Evolutionary conservation across 2,888 invertebrate species (phyloP).

Genomic region (Ganaspis brasiliensis): DNA sequence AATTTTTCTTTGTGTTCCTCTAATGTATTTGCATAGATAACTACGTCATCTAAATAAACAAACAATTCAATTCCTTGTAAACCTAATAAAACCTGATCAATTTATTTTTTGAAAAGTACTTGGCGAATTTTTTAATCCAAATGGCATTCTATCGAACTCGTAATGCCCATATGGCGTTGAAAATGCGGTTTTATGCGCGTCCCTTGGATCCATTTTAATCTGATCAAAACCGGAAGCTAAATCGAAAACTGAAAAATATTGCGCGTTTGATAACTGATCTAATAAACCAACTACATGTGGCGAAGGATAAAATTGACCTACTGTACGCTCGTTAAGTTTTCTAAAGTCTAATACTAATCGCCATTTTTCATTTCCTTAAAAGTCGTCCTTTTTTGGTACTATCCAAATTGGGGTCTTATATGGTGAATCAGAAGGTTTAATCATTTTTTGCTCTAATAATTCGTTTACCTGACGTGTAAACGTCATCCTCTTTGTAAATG

Average conservation of each 20-base stretch:
- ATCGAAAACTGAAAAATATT: constrained; percentile 55
- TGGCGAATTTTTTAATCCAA: constrained; percentile 59
- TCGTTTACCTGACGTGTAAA: too few species aligned
- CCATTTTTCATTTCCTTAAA: constrained; percentile 33
- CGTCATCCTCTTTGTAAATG: too few species aligned
- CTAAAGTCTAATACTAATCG: constrained; percentile 35
- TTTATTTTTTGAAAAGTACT: not conserved
- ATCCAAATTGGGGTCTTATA: constrained; percentile 32
- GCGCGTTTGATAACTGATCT: not conserved
- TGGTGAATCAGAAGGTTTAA: constrained; percentile 24
- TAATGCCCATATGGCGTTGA: constrained; percentile 60
- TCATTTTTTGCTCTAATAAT: too few species aligned
- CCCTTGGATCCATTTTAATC: constrained; percentile 63
- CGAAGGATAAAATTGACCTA: not conserved
- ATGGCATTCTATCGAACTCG: constrained; percentile 61
- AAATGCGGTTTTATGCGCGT: constrained; percentile 62
- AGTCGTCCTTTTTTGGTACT: constrained; percentile 25
- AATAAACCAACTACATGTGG: constrained; percentile 41
- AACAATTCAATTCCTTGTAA: constrained; percentile 34
- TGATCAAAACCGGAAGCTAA: not conserved
- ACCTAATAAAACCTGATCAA: constrained; percentile 56
- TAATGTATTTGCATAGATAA: constrained; percentile 16
- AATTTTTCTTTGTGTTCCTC: constrained; percentile 29
- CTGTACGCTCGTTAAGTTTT: constrained; percentile 14
- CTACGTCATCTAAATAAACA: constrained; percentile 16